These are phyloP conservation scores for Tetrapedia diversipes DNA, from an alignment of 2,888 invertebrate species.

Conservation along the genomic window DNA sequence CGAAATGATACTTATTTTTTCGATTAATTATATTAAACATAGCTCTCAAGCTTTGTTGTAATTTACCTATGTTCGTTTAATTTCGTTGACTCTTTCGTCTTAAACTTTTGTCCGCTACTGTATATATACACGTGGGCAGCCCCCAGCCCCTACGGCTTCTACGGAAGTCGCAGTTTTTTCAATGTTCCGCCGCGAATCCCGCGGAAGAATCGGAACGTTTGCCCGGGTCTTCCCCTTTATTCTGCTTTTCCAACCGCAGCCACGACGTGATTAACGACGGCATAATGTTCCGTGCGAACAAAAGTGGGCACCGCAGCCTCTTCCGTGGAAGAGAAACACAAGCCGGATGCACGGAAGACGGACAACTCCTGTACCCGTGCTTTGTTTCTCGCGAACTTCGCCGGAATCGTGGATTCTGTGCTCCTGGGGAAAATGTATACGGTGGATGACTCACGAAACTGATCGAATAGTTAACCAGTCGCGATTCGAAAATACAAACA, in stretches of 20 bases:
- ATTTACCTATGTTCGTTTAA: too few species aligned
- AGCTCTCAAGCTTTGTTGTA: too few species aligned
- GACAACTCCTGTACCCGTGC: constrained; percentile 33
- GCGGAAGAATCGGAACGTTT: constrained; percentile 26
- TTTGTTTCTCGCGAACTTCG: constrained; percentile 59
- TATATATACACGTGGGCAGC: too few species aligned
- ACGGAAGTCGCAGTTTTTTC: constrained; percentile 6
- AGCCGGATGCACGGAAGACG: constrained; percentile 36
- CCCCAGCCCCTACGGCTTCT: too few species aligned
- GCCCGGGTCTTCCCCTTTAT: background rate
- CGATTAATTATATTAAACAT: too few species aligned
- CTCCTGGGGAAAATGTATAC: background rate
- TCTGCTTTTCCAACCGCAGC: background rate
- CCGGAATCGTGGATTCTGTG: constrained; percentile 51
- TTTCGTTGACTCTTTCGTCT: too few species aligned
- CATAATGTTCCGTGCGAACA: constrained; percentile 30
- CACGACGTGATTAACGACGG: constrained; percentile 37
- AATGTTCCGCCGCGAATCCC: background rate
- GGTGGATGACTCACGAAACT: background rate
- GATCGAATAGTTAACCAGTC: too few species aligned
- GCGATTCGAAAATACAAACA: too few species aligned
- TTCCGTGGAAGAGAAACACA: constrained; percentile 9
- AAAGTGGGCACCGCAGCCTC: constrained; percentile 27
- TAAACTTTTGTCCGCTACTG: too few species aligned
- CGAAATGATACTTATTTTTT: too few species aligned